Conservation (phyloP, 2,888 invertebrate genomes). For the Tineola bisselliella region DNA sequence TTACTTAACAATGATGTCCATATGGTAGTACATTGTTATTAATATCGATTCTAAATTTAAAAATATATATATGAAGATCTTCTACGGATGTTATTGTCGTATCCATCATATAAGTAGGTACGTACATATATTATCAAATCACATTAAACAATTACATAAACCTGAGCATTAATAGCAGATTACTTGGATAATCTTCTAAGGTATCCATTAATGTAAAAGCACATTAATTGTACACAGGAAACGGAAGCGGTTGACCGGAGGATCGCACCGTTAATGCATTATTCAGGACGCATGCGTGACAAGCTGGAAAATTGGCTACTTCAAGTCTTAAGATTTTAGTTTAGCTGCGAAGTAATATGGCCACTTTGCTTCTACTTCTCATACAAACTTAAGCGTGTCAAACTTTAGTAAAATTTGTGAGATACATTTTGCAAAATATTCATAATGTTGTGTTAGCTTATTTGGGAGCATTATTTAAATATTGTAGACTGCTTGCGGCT, state of each 20-base stretch:
- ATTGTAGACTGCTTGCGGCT: no score
- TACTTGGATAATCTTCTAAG: neutral
- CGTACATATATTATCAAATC: neutral
- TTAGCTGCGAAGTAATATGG: neutral
- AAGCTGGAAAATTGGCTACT: slow-evolving; percentile 14
- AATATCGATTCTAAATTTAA: no score
- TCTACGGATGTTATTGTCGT: no score
- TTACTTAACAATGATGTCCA: neutral
- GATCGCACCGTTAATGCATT: slow-evolving; percentile 57
- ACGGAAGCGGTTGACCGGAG: slow-evolving; percentile 58
- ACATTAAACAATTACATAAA: neutral
- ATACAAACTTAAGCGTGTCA: slow-evolving; percentile 1
- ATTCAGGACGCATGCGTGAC: slow-evolving; percentile 45
- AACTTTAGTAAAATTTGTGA: no score
- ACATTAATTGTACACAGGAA: slow-evolving; percentile 53
- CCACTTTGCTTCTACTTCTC: neutral
- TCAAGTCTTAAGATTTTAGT: slow-evolving; percentile 2
- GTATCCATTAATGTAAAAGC: slow-evolving; percentile 23
- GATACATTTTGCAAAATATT: neutral
- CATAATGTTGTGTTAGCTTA: no score
- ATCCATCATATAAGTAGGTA: neutral
- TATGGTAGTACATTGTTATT: no score
- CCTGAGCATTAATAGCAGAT: neutral
- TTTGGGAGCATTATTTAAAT: no score
- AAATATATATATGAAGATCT: neutral